Percentiles rank a stretch among this genome's conserved stretches.
Conservation (phyloP, 1,140 invertebrate species). For the Octopus bimaculoides region DNA sequence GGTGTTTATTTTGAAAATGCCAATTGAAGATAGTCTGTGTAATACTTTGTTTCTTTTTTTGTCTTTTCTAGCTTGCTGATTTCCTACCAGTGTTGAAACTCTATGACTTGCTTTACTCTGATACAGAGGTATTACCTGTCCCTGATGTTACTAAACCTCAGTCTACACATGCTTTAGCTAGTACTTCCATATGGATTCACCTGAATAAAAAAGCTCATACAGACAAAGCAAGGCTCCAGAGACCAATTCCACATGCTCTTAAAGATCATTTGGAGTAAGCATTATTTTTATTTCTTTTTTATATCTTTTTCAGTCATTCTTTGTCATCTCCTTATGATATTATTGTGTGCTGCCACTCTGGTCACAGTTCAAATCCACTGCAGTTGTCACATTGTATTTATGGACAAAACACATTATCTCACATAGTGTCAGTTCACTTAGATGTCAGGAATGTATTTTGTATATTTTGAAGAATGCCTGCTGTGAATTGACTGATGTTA, state of each 20-base stretch:
- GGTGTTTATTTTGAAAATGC: background rate
- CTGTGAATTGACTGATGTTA: too few species aligned
- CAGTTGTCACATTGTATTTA: too few species aligned
- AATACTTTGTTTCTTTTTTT: background rate
- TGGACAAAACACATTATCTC: too few species aligned
- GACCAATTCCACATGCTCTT: conserved; percentile 78
- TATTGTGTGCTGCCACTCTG: too few species aligned
- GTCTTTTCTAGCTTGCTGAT: conserved; percentile 69
- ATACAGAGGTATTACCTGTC: conserved; percentile 83
- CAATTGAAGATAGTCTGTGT: background rate
- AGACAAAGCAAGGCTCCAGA: conserved; percentile 67
- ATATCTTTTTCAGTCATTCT: too few species aligned
- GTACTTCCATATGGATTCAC: conserved; percentile 95
- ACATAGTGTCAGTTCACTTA: too few species aligned
- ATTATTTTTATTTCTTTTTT: too few species aligned
- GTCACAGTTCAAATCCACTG: too few species aligned
- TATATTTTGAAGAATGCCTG: too few species aligned
- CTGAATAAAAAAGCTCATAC: conserved; percentile 87
- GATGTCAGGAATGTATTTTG: too few species aligned
- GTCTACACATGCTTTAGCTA: conserved; percentile 88
- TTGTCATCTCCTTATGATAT: too few species aligned
- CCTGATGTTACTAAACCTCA: conserved; percentile 81
- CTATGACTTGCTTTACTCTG: conserved; percentile 89
- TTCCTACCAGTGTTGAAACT: conserved; percentile 88
- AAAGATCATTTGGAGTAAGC: conserved; percentile 68